These are phyloP conservation scores for Steinernema carpocapsae DNA, from an alignment of 2,888 invertebrate species.

Conservation along the genomic window DNA sequence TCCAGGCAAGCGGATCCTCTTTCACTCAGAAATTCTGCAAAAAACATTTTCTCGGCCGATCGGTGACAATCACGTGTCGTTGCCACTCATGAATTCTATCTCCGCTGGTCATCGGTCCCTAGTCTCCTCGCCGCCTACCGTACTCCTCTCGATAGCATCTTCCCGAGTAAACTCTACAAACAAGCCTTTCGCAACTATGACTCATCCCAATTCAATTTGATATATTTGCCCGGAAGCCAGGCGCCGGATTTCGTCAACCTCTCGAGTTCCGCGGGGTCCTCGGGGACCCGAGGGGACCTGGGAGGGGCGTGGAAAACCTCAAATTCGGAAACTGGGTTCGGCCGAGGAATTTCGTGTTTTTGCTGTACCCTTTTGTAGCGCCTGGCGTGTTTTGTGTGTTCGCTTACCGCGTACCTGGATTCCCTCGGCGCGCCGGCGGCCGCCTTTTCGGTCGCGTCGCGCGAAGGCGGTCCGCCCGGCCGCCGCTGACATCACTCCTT, in stretches of 20 bases:
- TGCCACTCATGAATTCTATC: too few relatives aligned
- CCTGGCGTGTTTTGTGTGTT: not conserved
- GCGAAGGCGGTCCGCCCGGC: not conserved
- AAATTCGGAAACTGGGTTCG: too few relatives aligned
- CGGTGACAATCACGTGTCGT: constrained; percentile 12
- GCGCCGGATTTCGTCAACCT: not conserved
- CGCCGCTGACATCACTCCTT: not conserved
- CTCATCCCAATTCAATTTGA: not conserved
- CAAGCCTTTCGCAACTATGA: not conserved
- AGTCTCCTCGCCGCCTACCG: not conserved
- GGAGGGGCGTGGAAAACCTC: too few relatives aligned
- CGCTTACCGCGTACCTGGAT: not conserved
- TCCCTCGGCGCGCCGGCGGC: not conserved
- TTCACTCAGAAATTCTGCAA: not conserved
- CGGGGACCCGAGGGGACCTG: too few relatives aligned
- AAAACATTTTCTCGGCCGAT: constrained; percentile 18
- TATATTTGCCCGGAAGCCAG: not conserved
- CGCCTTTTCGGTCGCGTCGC: not conserved
- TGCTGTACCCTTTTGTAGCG: too few relatives aligned
- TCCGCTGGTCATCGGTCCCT: too few relatives aligned
- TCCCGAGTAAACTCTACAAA: not conserved
- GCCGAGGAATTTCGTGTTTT: not conserved
- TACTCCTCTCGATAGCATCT: not conserved
- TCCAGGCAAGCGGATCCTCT: constrained; percentile 16
- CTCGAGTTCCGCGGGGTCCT: not conserved